Percentiles rank a stretch among this genome's conserved stretches.
Conservation (phyloP, 2,888 invertebrate species). For the Anorthoa munda region DNA sequence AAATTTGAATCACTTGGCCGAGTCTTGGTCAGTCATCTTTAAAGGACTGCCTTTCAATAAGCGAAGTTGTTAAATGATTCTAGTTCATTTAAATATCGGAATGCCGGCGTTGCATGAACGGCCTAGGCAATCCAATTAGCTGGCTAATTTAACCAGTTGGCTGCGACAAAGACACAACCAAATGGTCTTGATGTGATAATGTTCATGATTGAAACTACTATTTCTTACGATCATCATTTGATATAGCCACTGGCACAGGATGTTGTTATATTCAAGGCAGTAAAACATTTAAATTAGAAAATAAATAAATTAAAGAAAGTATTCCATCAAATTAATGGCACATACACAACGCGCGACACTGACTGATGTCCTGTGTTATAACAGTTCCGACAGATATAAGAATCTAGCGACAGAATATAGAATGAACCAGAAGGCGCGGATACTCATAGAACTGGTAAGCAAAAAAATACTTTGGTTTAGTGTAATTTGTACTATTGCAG, state of each 20-base stretch:
- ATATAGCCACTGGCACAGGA: neutral
- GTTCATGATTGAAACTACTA: too few relatives aligned
- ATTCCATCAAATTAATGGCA: conserved; percentile 42
- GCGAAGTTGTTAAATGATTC: too few relatives aligned
- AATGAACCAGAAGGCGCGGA: conserved; percentile 4
- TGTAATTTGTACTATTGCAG: neutral
- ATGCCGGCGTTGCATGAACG: too few relatives aligned
- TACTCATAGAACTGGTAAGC: too few relatives aligned
- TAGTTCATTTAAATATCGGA: too few relatives aligned
- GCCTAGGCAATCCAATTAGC: too few relatives aligned
- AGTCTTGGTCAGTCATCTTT: too few relatives aligned
- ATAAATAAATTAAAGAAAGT: conserved; percentile 20
- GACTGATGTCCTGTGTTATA: conserved; percentile 36
- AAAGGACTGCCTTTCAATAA: too few relatives aligned
- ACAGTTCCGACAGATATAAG: conserved; percentile 6
- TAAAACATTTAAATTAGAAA: conserved; percentile 1
- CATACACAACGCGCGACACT: conserved; percentile 30
- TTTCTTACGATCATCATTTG: neutral
- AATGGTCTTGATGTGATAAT: neutral
- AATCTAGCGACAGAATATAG: neutral
- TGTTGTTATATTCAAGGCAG: neutral
- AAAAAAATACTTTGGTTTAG: neutral
- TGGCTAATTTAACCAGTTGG: too few relatives aligned
- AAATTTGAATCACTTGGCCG: too few relatives aligned
- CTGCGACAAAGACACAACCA: neutral